phyloP scores from a whole-genome alignment of 1,140 invertebrate genomes.

The Magallana angulata region DNA sequence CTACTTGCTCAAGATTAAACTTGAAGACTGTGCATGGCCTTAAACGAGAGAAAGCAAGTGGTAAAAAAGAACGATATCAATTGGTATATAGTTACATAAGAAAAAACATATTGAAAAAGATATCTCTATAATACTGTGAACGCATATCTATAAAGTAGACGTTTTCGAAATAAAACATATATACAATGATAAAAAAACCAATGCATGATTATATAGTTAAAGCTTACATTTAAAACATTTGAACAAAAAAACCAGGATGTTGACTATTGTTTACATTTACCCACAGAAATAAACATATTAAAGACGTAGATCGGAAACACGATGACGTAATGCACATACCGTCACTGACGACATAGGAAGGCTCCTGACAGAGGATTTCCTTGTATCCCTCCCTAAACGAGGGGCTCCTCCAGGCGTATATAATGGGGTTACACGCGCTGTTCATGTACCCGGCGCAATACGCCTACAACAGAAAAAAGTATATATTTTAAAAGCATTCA shows the following conservation, averaged over 20 bases:
- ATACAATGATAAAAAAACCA: background rate
- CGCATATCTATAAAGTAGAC: too few species aligned
- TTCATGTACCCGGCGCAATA: slow-evolving; percentile 81
- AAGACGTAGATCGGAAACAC: background rate
- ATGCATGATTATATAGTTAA: background rate
- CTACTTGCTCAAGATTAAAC: too few species aligned
- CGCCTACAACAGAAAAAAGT: slow-evolving; percentile 69
- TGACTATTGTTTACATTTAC: background rate
- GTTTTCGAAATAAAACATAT: too few species aligned
- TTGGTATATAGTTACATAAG: too few species aligned
- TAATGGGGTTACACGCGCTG: slow-evolving; percentile 81
- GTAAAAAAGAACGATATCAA: too few species aligned
- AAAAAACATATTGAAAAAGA: too few species aligned
- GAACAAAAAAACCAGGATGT: background rate
- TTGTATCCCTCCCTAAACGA: slow-evolving; percentile 81
- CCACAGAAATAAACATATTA: background rate
- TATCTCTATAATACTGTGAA: too few species aligned
- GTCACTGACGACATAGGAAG: slow-evolving; percentile 72
- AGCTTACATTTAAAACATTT: slow-evolving; percentile 12
- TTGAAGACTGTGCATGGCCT: too few species aligned
- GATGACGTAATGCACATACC: slow-evolving; percentile 62
- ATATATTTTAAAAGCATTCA: background rate
- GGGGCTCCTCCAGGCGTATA: slow-evolving; percentile 80
- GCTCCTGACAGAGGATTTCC: slow-evolving; percentile 78
- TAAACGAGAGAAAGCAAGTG: too few species aligned